Base-by-base conservation (phyloP, 2,888 invertebrate species). In the Nomada fucata region DNA sequence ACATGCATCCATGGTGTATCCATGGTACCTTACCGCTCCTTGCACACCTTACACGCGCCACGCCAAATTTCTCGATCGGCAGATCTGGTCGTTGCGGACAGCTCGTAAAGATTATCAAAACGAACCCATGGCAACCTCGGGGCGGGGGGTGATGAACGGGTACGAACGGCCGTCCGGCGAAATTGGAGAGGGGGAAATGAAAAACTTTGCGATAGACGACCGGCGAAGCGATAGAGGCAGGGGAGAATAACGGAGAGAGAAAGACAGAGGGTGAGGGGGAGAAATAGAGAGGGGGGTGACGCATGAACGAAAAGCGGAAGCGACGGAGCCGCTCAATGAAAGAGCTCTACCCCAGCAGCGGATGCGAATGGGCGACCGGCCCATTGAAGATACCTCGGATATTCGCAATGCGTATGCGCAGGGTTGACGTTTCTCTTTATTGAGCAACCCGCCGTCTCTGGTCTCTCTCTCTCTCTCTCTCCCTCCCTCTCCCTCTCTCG, bases 241-340 rank as follows among this genome's bases (percentile, higher is more conserved):
- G 63, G 53, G 60, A n/a, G 36, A n/a, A 23, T 13, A 42, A 74
- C 80, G 75, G 55, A 68, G 73, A 23, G 79, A 71, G 11, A 60
- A 3, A 23, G 70, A 63, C 18, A 75, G 64, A 60, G 76, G 83
- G 85, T 84, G 76, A 83, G 70, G 85, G 13, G 4, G 26, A 23
- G 13, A 15, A 20, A 53, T 3, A 23, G 67, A 59, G 23, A 74
- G 61, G 55, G 75, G 84, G 85, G 82, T 88, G 76, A 84, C 69
- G 86, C 83, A 91, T 91, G 92, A 92, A 92, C 91, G 92, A 88
- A 89, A 91, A 91, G 88, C 87, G 90, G 90, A 91, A 90, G 91
- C 88, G 88, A 85, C 87, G 85, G 80, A 86, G 87, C 85, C 89
- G 90, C 91, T 93, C 92, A 92, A 93, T 93, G 93, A 90, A 92